Conservation (phyloP, 2,797 vertebrate genomes). For the Muraenolepis orangiensis region DNA sequence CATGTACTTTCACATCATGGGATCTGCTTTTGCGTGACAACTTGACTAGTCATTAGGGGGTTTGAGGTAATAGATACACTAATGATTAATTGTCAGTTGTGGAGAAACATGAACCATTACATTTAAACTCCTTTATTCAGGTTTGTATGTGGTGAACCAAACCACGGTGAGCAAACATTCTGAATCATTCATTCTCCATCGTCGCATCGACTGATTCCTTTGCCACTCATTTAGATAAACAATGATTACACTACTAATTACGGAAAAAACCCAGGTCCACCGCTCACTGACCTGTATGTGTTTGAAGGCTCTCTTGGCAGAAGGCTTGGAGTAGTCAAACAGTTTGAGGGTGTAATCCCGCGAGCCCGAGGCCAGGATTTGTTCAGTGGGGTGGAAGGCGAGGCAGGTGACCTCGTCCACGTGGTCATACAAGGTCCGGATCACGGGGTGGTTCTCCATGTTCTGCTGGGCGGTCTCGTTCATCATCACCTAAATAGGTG, state of each 20-base stretch:
- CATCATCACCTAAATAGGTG: conserved; percentile 90
- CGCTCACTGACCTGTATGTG: conserved; percentile 85
- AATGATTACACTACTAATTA: not conserved
- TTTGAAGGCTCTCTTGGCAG: conserved; percentile 97
- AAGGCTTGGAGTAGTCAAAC: conserved; percentile 98
- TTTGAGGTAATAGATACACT: not conserved
- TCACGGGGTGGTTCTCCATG: conserved; percentile 99
- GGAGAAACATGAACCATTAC: not conserved
- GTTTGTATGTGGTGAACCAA: not conserved
- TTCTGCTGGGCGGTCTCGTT: conserved; percentile 98
- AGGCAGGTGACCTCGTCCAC: conserved; percentile 97
- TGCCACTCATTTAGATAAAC: not conserved
- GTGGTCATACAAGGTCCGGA: conserved; percentile 94
- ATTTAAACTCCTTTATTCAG: not conserved
- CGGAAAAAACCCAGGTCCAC: too few species aligned
- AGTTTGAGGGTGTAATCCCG: conserved; percentile 96
- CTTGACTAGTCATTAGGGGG: not conserved
- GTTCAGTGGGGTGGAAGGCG: conserved; percentile 93
- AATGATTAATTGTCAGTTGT: not conserved
- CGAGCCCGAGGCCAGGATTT: conserved; percentile 95
- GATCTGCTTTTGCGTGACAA: not conserved
- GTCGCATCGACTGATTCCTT: not conserved
- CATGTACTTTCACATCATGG: not conserved
- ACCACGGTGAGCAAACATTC: not conserved
- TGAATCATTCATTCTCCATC: not conserved